Evolutionary conservation across 2,888 invertebrate species (phyloP).

Genomic region (Chloromyia formosa): DNA sequence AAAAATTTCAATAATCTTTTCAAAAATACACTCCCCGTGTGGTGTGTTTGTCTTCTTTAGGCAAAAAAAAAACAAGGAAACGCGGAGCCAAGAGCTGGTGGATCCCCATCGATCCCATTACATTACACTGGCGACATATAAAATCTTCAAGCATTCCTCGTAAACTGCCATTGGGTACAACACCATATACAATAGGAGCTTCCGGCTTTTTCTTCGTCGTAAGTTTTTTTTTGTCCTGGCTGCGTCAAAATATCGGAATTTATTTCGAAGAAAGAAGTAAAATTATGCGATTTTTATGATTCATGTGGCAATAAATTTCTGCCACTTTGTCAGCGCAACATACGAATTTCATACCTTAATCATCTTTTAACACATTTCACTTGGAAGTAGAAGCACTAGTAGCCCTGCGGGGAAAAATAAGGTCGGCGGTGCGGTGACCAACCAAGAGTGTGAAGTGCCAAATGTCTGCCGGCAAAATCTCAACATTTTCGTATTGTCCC

Average conservation of each 20-base stretch:
- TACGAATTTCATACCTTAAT: constrained; percentile 28
- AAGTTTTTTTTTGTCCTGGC: not conserved
- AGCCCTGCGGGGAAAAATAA: not conserved
- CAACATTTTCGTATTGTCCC: not conserved
- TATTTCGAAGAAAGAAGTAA: constrained; percentile 3
- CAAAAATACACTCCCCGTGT: too few relatives aligned
- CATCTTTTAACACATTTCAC: constrained; percentile 27
- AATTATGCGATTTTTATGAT: constrained; percentile 23
- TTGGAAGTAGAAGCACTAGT: not conserved
- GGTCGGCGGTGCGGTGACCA: not conserved
- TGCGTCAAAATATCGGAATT: not conserved
- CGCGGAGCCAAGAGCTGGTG: too few relatives aligned
- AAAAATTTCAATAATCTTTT: too few relatives aligned
- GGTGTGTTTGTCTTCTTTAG: too few relatives aligned
- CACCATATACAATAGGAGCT: not conserved
- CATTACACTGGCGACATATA: too few relatives aligned
- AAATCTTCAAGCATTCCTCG: too few relatives aligned
- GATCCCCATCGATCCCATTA: too few relatives aligned
- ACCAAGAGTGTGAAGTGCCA: not conserved
- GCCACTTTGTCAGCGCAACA: constrained; percentile 17
- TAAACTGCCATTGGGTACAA: too few relatives aligned
- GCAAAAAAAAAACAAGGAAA: too few relatives aligned
- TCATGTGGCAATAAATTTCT: constrained; percentile 23
- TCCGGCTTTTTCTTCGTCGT: not conserved
- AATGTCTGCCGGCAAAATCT: not conserved